Conservation (phyloP, 2,113 vertebrate species). For the Mormoops blainvillei region DNA sequence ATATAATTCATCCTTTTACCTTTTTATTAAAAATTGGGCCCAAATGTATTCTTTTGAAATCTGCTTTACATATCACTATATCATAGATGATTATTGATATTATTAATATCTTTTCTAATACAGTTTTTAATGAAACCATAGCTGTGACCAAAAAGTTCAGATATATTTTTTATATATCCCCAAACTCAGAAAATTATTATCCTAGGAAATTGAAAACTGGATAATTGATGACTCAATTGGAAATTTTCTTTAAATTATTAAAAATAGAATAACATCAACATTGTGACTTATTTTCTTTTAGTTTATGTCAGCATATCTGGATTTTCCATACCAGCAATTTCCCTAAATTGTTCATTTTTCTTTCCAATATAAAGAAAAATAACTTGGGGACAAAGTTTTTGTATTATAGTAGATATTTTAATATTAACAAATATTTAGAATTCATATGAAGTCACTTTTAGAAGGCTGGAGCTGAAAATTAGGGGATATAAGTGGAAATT, state of each 20-base stretch:
- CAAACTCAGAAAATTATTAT: conserved; percentile 18
- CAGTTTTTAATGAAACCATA: neutral
- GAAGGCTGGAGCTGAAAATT: neutral
- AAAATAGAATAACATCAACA: neutral
- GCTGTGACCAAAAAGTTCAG: neutral
- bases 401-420: neutral
- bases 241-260: neutral
- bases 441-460: neutral
- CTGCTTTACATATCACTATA: neutral
- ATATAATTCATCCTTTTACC: neutral
- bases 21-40: conserved; percentile 9
- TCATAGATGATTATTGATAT: neutral
- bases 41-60: neutral
- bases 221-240: neutral
- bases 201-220: neutral
- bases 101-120: neutral
- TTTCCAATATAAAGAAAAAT: neutral
- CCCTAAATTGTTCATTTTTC: neutral
- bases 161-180: neutral
- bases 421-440: conserved; percentile 8
- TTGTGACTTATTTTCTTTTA: neutral
- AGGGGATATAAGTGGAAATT: neutral
- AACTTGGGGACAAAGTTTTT: neutral
- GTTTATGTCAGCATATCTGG: neutral
- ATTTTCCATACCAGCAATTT: conserved; percentile 1